Conservation (phyloP, 2,113 vertebrate genomes). For the Epinephelus fuscoguttatus region DNA sequence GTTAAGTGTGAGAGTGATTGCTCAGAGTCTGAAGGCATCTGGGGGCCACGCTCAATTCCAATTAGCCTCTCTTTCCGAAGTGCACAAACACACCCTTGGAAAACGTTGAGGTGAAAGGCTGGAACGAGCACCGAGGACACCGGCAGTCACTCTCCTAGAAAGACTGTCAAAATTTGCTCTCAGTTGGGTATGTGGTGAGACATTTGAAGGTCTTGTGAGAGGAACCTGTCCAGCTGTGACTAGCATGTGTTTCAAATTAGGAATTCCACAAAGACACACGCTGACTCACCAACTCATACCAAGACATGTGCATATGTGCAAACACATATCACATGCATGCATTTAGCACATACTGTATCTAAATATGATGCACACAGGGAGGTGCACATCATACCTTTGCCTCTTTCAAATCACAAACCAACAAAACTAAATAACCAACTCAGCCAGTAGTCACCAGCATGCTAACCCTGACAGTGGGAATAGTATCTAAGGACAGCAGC, state of each 20-base stretch:
- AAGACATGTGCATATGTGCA: slow-evolving; percentile 27
- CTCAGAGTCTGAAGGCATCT: slow-evolving; percentile 69
- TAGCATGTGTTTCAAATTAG: slow-evolving; percentile 80
- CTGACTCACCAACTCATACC: slow-evolving; percentile 51
- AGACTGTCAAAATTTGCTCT: slow-evolving; percentile 69
- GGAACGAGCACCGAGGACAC: slow-evolving; percentile 39
- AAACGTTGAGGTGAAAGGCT: slow-evolving; percentile 60
- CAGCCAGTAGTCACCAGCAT: slow-evolving; percentile 9
- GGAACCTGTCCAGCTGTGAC: slow-evolving; percentile 76
- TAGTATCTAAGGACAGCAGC: slow-evolving; percentile 52
- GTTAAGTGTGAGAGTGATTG: slow-evolving; percentile 60
- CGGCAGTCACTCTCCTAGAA: slow-evolving; percentile 42
- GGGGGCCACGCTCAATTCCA: slow-evolving; percentile 74
- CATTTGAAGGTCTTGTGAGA: slow-evolving; percentile 76
- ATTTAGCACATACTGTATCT: background rate
- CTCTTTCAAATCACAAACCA: background rate
- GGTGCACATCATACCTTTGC: background rate
- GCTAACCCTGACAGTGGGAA: slow-evolving; percentile 13
- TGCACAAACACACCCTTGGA: slow-evolving; percentile 60
- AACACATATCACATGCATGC: slow-evolving; percentile 20
- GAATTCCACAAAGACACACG: slow-evolving; percentile 64
- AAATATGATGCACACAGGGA: background rate
- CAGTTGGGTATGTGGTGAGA: slow-evolving; percentile 73
- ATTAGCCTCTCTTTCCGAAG: slow-evolving; percentile 73
- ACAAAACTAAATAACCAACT: background rate